phyloP scores from a whole-genome alignment of 2,113 vertebrate genomes.

The Nothocercus nigrocapillus region DNA sequence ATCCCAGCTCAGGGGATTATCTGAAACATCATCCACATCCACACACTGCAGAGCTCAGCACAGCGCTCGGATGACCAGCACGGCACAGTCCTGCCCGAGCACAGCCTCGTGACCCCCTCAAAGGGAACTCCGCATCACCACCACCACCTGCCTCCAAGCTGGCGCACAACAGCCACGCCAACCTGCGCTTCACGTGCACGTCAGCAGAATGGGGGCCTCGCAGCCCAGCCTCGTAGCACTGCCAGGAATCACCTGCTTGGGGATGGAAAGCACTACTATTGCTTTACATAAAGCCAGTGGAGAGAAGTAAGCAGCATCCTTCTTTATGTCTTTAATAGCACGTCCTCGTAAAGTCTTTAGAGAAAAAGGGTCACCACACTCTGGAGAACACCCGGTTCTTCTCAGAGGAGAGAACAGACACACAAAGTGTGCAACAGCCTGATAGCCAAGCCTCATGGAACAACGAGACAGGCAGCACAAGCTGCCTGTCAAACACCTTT shows the following conservation, averaged over 20 bases:
- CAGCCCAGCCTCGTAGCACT: neutral
- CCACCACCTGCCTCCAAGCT: neutral
- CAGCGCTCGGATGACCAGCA: neutral
- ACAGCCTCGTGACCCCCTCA: neutral
- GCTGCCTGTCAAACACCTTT: neutral
- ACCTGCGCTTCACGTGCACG: fast-evolving
- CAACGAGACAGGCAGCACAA: neutral
- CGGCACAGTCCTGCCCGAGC: neutral
- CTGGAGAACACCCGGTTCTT: neutral
- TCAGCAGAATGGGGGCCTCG: neutral
- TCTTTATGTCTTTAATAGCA: neutral
- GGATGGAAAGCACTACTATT: neutral
- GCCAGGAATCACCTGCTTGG: neutral
- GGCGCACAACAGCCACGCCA: neutral
- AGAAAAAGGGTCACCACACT: neutral
- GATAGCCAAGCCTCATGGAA: neutral
- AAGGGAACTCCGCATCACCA: neutral
- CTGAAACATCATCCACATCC: neutral
- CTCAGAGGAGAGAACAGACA: neutral
- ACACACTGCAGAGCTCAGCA: neutral
- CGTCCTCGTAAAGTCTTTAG: neutral
- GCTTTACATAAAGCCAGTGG: neutral
- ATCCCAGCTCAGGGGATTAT: neutral
- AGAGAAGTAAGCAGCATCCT: neutral
- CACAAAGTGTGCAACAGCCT: neutral